Evolutionary conservation across 2,797 vertebrate species (phyloP).

Genomic region (Poecile montanus): DNA sequence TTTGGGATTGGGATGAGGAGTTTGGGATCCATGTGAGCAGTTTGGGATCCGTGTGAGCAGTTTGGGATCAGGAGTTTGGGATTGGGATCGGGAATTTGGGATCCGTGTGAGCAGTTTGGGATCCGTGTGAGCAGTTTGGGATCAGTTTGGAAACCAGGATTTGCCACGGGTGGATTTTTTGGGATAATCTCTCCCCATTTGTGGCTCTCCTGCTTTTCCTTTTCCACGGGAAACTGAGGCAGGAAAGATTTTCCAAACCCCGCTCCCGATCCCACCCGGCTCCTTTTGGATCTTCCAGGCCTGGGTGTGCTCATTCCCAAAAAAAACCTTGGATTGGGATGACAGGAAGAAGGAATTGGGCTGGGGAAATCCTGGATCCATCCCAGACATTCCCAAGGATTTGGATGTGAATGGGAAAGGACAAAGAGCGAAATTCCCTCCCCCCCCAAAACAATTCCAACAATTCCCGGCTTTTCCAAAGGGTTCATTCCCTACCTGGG

Average conservation of each 20-base stretch:
- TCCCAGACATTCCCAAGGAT: not conserved
- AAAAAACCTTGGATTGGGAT: not conserved
- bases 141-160: accelerated
- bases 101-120: too few relatives aligned
- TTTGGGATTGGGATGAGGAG: not conserved
- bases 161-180: not conserved
- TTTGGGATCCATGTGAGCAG: not conserved
- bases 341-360: not conserved
- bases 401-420: not conserved
- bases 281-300: not conserved
- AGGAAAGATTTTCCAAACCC: not conserved
- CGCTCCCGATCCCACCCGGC: not conserved
- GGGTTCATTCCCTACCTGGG: not conserved
- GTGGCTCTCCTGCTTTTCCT: not conserved
- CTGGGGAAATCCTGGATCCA: not conserved
- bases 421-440: not conserved
- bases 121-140: not conserved
- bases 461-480: not conserved
- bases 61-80: too few relatives aligned
- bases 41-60: not conserved
- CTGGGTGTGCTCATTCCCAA: not conserved
- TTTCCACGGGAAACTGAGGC: not conserved
- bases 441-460: not conserved
- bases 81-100: too few relatives aligned
- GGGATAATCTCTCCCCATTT: not conserved